Evolutionary conservation across 2,888 invertebrate genomes (phyloP).

Genomic region (Carpatolechia fugitivella): DNA sequence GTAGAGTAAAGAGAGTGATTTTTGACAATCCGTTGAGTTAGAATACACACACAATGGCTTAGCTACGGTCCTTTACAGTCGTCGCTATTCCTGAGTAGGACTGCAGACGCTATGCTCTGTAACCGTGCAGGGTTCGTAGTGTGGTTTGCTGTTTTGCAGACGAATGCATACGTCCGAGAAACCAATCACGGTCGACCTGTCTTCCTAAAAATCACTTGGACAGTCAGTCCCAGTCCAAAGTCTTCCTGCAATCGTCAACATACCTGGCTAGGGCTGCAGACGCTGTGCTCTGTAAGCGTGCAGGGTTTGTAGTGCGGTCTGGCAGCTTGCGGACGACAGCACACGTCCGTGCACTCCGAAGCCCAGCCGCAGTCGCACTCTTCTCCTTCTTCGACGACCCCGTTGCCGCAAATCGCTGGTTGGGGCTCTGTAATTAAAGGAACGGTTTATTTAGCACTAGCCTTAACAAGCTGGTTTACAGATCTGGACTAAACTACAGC

Average conservation of each 20-base stretch:
- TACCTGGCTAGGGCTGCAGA: slow-evolving; percentile 91
- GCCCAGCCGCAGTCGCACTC: slow-evolving; percentile 99
- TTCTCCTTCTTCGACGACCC: slow-evolving; percentile 97
- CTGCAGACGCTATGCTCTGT: background rate
- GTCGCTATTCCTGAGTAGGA: background rate
- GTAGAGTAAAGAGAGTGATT: background rate
- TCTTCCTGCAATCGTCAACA: too few relatives aligned
- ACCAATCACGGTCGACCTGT: too few relatives aligned
- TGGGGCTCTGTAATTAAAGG: slow-evolving; percentile 85
- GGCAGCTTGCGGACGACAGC: slow-evolving; percentile 94
- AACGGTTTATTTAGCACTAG: slow-evolving; percentile 21
- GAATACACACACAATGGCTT: too few relatives aligned
- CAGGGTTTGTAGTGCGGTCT: slow-evolving; percentile 93
- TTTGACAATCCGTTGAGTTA: background rate
- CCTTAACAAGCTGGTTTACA: too few relatives aligned
- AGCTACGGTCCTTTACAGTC: too few relatives aligned
- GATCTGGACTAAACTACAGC: too few relatives aligned
- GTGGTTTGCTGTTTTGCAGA: background rate
- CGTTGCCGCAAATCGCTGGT: slow-evolving; percentile 98
- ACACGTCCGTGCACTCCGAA: slow-evolving; percentile 95
- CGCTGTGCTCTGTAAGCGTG: slow-evolving; percentile 88
- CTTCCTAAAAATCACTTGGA: too few relatives aligned
- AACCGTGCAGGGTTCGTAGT: background rate
- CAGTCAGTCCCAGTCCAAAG: too few relatives aligned
- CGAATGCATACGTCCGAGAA: too few relatives aligned